Percentiles rank a stretch among this genome's conserved stretches.
Conservation (phyloP, 2,888 invertebrate genomes). For the Boloria euphrosyne region DNA sequence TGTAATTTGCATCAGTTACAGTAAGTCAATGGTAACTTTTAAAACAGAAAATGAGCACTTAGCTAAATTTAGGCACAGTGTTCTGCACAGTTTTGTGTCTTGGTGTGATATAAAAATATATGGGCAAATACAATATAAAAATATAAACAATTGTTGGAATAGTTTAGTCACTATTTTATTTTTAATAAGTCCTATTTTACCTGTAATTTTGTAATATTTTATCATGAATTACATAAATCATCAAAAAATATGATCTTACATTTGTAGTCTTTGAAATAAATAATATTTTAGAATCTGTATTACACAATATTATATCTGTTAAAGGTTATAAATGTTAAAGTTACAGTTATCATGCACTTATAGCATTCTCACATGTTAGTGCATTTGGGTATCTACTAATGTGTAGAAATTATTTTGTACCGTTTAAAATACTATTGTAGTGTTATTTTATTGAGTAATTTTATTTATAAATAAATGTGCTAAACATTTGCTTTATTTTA, state of each 20-base stretch:
- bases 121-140: no score
- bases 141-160: no score
- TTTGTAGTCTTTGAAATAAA: conserved; percentile 4
- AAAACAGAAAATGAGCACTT: no score
- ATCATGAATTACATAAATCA: no score
- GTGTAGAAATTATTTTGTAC: conserved; percentile 36
- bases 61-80: no score
- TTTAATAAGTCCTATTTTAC: no score
- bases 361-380: conserved; percentile 30
- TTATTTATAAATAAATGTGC: conserved; percentile 43
- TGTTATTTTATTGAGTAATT: conserved; percentile 32
- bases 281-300: conserved; percentile 7
- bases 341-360: conserved; percentile 15
- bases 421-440: conserved; percentile 27
- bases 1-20: no score
- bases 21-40: no score
- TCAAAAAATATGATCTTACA: neutral
- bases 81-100: no score
- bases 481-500: conserved; percentile 28
- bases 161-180: no score
- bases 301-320: conserved; percentile 3
- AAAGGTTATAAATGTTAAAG: neutral
- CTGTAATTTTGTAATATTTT: no score
- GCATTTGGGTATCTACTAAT: conserved; percentile 20
- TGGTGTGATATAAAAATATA: no score